A percentile compares a stretch with the other conserved stretches of the same genome.
Evolutionary conservation across 2,797 vertebrate genomes (phyloP).

Genomic region (Notolabrus celidotus): DNA sequence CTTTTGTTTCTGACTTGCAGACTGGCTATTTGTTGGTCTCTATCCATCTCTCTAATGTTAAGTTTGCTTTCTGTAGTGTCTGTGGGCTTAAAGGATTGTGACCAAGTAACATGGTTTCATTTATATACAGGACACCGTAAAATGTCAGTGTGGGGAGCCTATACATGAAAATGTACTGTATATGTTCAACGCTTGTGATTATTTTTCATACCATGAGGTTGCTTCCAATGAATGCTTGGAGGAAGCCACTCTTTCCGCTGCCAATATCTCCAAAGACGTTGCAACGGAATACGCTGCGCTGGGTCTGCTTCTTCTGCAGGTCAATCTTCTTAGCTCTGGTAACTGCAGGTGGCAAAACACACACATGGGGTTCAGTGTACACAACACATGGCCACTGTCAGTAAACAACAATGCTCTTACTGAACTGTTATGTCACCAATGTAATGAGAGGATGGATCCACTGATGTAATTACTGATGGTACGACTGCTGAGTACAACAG

Average conservation of each 20-base stretch:
- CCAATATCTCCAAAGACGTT: constrained; percentile 92
- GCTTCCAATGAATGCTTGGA: constrained; percentile 93
- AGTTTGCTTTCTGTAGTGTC: not conserved
- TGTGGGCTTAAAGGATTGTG: not conserved
- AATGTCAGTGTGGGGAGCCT: not conserved
- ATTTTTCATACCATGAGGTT: constrained; percentile 88
- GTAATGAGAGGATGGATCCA: constrained; percentile 8
- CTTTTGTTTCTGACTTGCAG: too few species aligned
- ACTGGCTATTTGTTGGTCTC: too few species aligned
- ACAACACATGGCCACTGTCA: constrained; percentile 20
- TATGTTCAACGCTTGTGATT: not conserved
- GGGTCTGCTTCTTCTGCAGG: constrained; percentile 97
- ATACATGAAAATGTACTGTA: not conserved
- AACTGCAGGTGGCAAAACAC: constrained; percentile 80
- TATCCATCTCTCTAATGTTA: not conserved
- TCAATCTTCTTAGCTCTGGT: constrained; percentile 98
- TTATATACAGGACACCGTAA: not conserved
- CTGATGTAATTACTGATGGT: not conserved
- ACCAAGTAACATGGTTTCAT: not conserved
- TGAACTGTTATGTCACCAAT: constrained; percentile 2
- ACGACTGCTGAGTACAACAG: not conserved
- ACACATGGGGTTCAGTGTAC: not conserved
- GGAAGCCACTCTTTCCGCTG: constrained; percentile 94
- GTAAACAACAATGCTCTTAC: constrained; percentile 4
- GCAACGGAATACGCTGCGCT: constrained; percentile 95